phyloP scores from a whole-genome alignment of 2,888 invertebrate genomes.

The Choristoneura rosaceana region DNA sequence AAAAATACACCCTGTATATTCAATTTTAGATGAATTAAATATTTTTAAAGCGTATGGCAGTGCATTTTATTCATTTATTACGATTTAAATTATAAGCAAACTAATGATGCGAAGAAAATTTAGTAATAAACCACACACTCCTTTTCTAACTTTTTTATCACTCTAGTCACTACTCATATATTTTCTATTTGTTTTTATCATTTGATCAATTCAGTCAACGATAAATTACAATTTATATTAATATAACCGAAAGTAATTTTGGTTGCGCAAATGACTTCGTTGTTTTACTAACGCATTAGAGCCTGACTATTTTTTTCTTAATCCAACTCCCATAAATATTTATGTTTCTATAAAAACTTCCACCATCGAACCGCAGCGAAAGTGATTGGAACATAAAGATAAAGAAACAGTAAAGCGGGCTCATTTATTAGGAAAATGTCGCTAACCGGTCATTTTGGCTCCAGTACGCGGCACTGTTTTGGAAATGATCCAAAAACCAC shows the following conservation, averaged over 20 bases:
- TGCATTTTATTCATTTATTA: too few species aligned
- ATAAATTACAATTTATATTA: background rate
- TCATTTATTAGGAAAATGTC: conserved; percentile 59
- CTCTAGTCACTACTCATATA: too few species aligned
- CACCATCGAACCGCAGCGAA: conserved; percentile 34
- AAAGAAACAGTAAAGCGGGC: conserved; percentile 35
- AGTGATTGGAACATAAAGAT: conserved; percentile 38
- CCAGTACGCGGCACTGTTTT: conserved; percentile 60
- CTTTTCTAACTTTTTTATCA: too few species aligned
- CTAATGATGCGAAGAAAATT: too few species aligned
- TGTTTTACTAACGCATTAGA: conserved; percentile 18
- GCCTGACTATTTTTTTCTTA: conserved; percentile 34
- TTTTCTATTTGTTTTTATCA: too few species aligned
- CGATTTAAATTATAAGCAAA: too few species aligned
- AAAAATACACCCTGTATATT: too few species aligned
- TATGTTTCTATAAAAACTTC: conserved; percentile 40
- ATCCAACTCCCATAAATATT: conserved; percentile 40
- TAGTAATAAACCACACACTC: too few species aligned
- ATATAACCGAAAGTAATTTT: background rate
- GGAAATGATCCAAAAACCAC: conserved; percentile 64
- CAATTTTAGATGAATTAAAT: too few species aligned
- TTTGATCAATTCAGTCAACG: background rate
- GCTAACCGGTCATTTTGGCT: conserved; percentile 61
- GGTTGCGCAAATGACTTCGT: conserved; percentile 8
- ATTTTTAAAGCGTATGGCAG: too few species aligned